These are phyloP conservation scores for Aphidius colemani DNA, from an alignment of 2,888 invertebrate genomes.

Conservation along the genomic window DNA sequence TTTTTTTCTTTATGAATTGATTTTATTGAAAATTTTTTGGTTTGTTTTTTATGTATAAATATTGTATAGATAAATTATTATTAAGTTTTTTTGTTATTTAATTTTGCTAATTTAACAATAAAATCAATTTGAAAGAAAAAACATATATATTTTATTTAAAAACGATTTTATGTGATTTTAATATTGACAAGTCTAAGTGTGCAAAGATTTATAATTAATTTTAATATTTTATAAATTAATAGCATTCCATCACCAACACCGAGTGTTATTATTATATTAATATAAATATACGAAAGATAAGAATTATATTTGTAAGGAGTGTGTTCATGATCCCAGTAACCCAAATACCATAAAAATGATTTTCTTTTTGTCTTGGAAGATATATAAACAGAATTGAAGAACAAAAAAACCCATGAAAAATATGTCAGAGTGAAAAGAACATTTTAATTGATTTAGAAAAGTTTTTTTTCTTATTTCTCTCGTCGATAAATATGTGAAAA, in stretches of 20 bases:
- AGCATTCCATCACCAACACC: slow-evolving; percentile 29
- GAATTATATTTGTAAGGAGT: no score
- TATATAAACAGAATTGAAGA: background rate
- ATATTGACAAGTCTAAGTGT: background rate
- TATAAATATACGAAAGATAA: background rate
- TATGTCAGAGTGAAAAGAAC: background rate
- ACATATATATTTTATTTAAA: slow-evolving; percentile 11
- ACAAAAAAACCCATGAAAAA: background rate
- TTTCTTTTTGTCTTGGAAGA: background rate
- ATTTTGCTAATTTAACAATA: slow-evolving; percentile 2
- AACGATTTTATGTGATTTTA: slow-evolving; percentile 21
- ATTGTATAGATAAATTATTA: background rate
- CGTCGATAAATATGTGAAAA: background rate
- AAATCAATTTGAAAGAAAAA: slow-evolving; percentile 11
- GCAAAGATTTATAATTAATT: background rate
- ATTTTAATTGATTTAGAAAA: slow-evolving; percentile 7
- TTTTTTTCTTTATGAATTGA: slow-evolving; percentile 5
- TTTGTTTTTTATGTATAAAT: background rate
- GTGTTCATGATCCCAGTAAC: slow-evolving; percentile 1
- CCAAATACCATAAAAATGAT: background rate
- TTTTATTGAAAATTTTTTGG: background rate
- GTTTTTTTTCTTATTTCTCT: slow-evolving; percentile 16
- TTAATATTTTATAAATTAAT: slow-evolving; percentile 16
- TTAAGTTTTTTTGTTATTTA: background rate
- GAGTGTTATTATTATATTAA: slow-evolving; percentile 21